A percentile compares a stretch with the other conserved stretches of the same genome.
phyloP scores from a whole-genome alignment of 2,113 vertebrate genomes.

The Morone chrysops region DNA sequence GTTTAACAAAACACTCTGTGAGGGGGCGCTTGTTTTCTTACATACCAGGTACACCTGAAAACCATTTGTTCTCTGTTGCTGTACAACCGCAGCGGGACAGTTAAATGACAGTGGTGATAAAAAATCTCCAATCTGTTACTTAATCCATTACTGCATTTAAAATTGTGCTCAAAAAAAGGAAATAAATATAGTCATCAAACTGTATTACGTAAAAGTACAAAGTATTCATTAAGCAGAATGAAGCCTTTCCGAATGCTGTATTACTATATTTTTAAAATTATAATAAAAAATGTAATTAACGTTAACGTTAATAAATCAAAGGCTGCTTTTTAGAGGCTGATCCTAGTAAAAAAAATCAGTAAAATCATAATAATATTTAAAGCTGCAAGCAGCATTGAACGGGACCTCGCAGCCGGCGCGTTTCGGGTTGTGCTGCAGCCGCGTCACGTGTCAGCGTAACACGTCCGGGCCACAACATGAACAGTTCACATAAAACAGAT shows the following conservation, averaged over 20 bases:
- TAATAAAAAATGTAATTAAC: too few species aligned
- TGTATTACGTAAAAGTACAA: not conserved
- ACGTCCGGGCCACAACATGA: too few species aligned
- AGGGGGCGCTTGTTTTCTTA: slow-evolving; percentile 45
- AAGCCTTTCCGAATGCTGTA: not conserved
- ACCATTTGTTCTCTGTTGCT: slow-evolving; percentile 23
- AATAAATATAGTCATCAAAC: too few species aligned
- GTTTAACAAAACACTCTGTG: slow-evolving; percentile 62
- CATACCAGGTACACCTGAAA: slow-evolving; percentile 7
- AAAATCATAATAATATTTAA: too few species aligned
- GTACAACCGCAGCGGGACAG: slow-evolving; percentile 8
- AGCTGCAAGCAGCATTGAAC: too few species aligned
- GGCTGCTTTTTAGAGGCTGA: not conserved
- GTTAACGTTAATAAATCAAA: not conserved
- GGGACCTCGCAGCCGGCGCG: too few species aligned
- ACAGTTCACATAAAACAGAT: too few species aligned
- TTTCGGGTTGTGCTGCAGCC: too few species aligned
- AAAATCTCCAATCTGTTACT: not conserved
- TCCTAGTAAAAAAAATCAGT: not conserved
- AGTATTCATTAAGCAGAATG: not conserved
- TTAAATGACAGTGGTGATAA: not conserved
- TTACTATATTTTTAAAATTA: not conserved
- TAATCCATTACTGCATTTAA: not conserved
- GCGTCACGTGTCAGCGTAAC: too few species aligned
- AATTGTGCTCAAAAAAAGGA: not conserved